A percentile compares a stretch with the other conserved stretches of the same genome.
Conservation (phyloP, 2,888 invertebrate species). For the Rotaria magnacalcarata region DNA sequence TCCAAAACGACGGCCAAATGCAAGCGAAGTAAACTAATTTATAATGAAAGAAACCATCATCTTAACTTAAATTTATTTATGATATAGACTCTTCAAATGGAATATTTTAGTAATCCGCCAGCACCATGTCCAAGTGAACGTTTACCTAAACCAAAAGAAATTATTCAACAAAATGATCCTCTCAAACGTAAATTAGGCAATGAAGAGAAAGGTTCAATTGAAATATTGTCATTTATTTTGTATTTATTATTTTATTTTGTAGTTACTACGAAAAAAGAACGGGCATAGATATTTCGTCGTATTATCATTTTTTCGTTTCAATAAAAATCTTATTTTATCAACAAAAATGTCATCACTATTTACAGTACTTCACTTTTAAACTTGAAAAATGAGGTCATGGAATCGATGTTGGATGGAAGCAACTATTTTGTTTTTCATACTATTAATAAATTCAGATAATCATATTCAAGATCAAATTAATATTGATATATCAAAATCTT, state of each 20-base stretch:
- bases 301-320: too few species aligned
- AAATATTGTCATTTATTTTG: too few species aligned
- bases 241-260: background rate
- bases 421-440: too few species aligned
- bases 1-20: slow-evolving; percentile 75
- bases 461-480: too few species aligned
- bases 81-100: slow-evolving; percentile 71
- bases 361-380: too few species aligned
- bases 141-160: slow-evolving; percentile 43
- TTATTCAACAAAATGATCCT: background rate
- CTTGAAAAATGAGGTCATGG: too few species aligned
- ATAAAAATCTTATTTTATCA: background rate
- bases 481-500: too few species aligned
- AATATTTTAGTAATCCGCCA: slow-evolving; percentile 84
- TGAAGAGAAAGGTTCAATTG: background rate
- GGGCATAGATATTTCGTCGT: background rate
- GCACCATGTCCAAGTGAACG: slow-evolving; percentile 64
- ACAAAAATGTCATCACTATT: background rate
- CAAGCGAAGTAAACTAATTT: slow-evolving; percentile 64
- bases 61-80: background rate
- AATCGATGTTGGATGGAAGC: too few species aligned
- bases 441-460: too few species aligned
- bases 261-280: background rate
- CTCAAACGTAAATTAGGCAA: background rate
- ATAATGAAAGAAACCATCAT: background rate